These are phyloP conservation scores for Toxonevra muliebris DNA, from an alignment of 2,888 invertebrate genomes.

Conservation along the genomic window DNA sequence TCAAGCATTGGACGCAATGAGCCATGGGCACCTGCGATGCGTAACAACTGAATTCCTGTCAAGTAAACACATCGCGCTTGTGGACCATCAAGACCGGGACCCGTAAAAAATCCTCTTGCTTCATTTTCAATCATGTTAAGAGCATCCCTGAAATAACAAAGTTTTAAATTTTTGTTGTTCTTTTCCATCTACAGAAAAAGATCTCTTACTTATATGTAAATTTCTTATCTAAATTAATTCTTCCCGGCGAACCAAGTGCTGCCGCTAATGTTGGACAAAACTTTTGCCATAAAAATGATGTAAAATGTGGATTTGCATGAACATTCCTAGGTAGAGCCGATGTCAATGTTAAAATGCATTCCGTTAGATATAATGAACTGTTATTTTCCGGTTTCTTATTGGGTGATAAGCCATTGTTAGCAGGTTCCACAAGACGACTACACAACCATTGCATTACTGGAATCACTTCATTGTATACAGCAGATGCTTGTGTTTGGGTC, in stretches of 20 bases:
- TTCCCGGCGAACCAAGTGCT: slow-evolving; percentile 84
- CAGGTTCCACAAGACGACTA: slow-evolving; percentile 83
- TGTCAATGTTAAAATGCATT: slow-evolving; percentile 86
- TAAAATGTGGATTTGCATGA: slow-evolving; percentile 85
- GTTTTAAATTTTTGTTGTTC: not conserved
- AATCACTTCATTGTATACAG: slow-evolving; percentile 89
- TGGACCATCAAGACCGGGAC: slow-evolving; percentile 75
- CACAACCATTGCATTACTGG: slow-evolving; percentile 90
- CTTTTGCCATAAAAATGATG: slow-evolving; percentile 90
- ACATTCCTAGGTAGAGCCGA: slow-evolving; percentile 85
- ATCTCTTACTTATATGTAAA: slow-evolving; percentile 73
- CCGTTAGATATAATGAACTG: slow-evolving; percentile 79
- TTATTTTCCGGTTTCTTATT: slow-evolving; percentile 62
- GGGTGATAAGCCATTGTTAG: slow-evolving; percentile 63
- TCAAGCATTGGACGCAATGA: slow-evolving; percentile 91
- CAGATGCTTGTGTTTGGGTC: slow-evolving; percentile 72
- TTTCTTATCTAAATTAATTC: slow-evolving; percentile 75
- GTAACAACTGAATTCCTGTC: slow-evolving; percentile 88
- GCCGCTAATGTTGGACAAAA: slow-evolving; percentile 90
- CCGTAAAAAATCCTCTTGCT: slow-evolving; percentile 64
- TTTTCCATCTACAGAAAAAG: not conserved
- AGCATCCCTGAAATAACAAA: slow-evolving; percentile 55
- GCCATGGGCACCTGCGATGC: slow-evolving; percentile 86
- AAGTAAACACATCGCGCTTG: slow-evolving; percentile 89
- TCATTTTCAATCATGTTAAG: slow-evolving; percentile 65